These are phyloP conservation scores for Circaetus gallicus DNA, from an alignment of 2,113 vertebrate species.

Conservation along the genomic window DNA sequence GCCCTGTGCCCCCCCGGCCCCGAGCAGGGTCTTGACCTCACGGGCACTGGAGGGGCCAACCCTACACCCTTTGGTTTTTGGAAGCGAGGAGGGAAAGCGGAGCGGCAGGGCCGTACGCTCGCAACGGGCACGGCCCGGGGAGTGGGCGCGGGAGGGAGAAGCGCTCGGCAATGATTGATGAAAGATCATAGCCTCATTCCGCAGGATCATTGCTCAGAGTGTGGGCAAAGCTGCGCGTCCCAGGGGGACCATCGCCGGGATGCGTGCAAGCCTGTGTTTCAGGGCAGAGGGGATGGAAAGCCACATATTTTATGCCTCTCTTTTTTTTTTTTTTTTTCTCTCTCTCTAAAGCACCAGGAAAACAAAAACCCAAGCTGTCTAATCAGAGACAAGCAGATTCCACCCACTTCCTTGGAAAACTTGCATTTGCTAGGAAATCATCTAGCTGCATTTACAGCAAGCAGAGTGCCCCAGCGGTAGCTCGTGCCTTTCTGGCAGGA, in stretches of 20 bases:
- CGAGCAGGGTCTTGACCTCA: not conserved
- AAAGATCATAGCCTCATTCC: conserved; percentile 63
- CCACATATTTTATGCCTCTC: conserved; percentile 2
- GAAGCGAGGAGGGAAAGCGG: not conserved
- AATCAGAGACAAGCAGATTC: conserved; percentile 62
- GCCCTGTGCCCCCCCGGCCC: not conserved
- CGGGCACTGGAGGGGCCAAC: accelerated
- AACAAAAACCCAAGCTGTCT: conserved; percentile 53
- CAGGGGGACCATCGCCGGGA: conserved; percentile 44
- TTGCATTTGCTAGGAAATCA: conserved; percentile 58
- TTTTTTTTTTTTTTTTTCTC: not conserved
- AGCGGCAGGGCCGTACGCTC: not conserved
- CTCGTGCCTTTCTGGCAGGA: conserved; percentile 51
- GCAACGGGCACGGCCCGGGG: not conserved
- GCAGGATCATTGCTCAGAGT: conserved; percentile 59
- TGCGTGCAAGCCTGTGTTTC: conserved; percentile 46
- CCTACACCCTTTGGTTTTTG: not conserved
- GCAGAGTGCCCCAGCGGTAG: conserved; percentile 40
- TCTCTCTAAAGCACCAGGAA: conserved; percentile 50
- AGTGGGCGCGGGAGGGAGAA: conserved; percentile 16
- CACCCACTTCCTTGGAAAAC: conserved; percentile 64
- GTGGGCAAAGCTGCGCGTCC: conserved; percentile 54
- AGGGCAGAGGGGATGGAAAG: not conserved
- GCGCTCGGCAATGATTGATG: conserved; percentile 48
- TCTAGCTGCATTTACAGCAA: conserved; percentile 40